These are phyloP conservation scores for Falco concolor DNA, from an alignment of 2,797 vertebrate species.

Conservation along the genomic window DNA sequence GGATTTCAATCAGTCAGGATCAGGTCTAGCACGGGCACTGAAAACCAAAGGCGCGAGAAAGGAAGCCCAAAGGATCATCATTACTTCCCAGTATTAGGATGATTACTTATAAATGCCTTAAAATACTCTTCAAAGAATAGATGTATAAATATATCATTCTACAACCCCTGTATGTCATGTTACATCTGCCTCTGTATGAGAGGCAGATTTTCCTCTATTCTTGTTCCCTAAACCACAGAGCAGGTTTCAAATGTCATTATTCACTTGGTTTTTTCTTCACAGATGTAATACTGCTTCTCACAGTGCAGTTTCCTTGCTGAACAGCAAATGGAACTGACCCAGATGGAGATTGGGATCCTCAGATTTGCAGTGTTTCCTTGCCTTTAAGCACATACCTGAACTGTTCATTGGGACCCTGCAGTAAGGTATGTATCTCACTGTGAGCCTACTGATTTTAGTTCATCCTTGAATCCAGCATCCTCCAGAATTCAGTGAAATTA, in stretches of 20 bases:
- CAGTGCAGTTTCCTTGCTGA: not conserved
- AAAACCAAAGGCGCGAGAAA: not conserved
- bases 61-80: not conserved
- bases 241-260: not conserved
- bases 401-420: not conserved
- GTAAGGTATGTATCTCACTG: not conserved
- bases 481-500: not conserved
- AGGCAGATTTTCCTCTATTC: not conserved
- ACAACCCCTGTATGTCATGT: not conserved
- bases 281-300: not conserved
- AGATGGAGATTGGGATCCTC: rapidly evolving
- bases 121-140: not conserved
- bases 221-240: not conserved
- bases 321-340: not conserved
- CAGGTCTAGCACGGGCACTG: not conserved
- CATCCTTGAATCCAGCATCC: not conserved
- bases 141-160: not conserved
- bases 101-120: not conserved
- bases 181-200: not conserved
- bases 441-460: not conserved
- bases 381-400: rapidly evolving
- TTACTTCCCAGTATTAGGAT: not conserved
- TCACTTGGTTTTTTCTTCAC: not conserved
- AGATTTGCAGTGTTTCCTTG: not conserved
- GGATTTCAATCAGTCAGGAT: not conserved